A percentile compares a stretch with the other conserved stretches of the same genome.
Conservation (phyloP, 2,113 vertebrate genomes). For the Turdus rufiventris region DNA sequence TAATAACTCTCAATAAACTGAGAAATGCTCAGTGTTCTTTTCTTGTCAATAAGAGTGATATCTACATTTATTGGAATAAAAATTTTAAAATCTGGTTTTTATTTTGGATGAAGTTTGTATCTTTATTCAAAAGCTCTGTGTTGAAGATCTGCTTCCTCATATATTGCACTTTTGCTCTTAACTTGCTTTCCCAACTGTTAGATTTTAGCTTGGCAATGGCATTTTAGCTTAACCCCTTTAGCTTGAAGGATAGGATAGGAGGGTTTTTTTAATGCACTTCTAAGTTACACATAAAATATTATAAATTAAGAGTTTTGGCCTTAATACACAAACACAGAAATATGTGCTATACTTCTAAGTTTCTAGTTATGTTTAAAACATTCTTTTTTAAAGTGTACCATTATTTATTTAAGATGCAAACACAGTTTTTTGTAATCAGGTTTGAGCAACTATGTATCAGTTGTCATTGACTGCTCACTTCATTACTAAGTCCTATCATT, state of each 20-base stretch:
- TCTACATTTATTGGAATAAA: fast-evolving
- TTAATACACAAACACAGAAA: not conserved
- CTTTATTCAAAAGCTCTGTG: not conserved
- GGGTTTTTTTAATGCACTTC: not conserved
- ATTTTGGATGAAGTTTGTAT: not conserved
- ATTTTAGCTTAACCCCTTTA: not conserved
- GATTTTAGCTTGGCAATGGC: not conserved
- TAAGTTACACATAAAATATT: not conserved
- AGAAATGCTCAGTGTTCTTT: not conserved
- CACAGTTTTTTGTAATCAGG: not conserved
- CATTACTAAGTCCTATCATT: not conserved
- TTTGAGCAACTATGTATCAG: not conserved
- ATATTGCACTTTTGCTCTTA: not conserved
- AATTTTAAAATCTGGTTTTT: not conserved
- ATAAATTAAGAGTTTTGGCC: not conserved
- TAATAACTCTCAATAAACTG: not conserved
- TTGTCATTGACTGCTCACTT: not conserved
- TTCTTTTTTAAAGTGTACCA: not conserved
- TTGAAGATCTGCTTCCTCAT: not conserved
- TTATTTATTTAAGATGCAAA: not conserved
- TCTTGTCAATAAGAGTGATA: not conserved
- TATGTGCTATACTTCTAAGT: not conserved
- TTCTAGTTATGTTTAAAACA: not conserved
- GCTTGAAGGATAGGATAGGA: not conserved
- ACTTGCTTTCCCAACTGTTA: not conserved